Base-by-base conservation (phyloP, 1,140 invertebrate species). In the Cotesia chilonis region DNA sequence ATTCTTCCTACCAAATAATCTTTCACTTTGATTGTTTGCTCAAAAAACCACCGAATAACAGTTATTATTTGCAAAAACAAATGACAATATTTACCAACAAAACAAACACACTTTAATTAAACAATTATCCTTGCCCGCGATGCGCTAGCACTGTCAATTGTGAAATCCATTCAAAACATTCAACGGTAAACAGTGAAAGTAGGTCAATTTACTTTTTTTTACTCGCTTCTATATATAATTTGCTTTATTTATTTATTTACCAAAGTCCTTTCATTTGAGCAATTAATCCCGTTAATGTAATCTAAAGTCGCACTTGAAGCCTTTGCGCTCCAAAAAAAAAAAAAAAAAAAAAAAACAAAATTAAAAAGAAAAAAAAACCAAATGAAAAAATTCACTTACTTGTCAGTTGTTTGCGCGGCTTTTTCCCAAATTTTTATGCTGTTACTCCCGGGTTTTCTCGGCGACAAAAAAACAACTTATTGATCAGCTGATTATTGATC, bases 121-220 rank as follows among this genome's bases (percentile, higher is more conserved):
- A 57, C n/a, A 17, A 61, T 61, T 20, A 61, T 61, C 5, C n/a
- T 57, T 17, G 20, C 3, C 28, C 12, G 20, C 7, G 59, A 47
- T 47, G 41, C 41, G 41, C 20, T 57, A 20, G 54, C 28, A 28
- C 28, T 57, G 41, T 7, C 41, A 47, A 64, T 64, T 37, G 35
- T n/a, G 36, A 14, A 64, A 64, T 41, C 17, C n/a, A 38, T 64
- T 64, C 35, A 10, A 64, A 64, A 17, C 6, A 57, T 47, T 47
- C 6, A 47, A 47, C 41, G 20, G 37, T 52, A 51, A 35, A 20
- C 28, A 54, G 65, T n/a, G 65, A 67, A 67, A 67, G 65, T 67
- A 54, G 65, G 65, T 52, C 65, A 20, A 51, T 67, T 54, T 63
- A 47, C 6, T 63, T 38, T 63, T 60, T 61, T 61, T 20, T 10